Percentiles rank a stretch among this genome's conserved stretches.
Conservation (phyloP, 2,113 vertebrate genomes). For the Anseranas semipalmata region DNA sequence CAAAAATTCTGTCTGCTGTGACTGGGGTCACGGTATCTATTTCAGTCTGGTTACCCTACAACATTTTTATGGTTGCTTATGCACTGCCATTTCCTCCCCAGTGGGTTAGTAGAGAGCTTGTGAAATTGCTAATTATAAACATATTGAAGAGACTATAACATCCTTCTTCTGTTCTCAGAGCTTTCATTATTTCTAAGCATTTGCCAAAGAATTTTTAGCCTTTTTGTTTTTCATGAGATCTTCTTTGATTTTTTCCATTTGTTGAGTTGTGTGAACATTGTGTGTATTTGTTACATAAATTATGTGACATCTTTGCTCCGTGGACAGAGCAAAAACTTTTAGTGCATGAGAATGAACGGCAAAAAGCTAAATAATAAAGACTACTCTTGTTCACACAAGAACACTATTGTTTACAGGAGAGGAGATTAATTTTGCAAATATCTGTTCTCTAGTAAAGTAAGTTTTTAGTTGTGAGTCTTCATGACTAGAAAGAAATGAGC, state of each 20-base stretch:
- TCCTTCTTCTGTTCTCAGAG: neutral
- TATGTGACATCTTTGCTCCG: neutral
- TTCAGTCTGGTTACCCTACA: neutral
- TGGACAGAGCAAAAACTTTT: neutral
- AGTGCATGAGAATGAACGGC: neutral
- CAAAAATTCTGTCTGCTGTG: neutral
- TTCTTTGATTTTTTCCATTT: conserved; percentile 28
- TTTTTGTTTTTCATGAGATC: neutral
- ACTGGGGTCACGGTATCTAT: neutral
- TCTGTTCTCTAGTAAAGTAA: neutral
- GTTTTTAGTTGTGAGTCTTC: neutral
- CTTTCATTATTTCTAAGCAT: neutral
- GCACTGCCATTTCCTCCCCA: neutral
- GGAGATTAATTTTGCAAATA: conserved; percentile 17
- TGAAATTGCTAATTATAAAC: conserved; percentile 30
- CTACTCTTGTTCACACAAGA: neutral
- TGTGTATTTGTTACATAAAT: neutral
- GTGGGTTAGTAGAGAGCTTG: neutral
- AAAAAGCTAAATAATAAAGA: conserved; percentile 24
- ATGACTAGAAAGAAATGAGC: neutral
- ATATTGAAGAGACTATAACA: neutral
- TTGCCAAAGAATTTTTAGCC: neutral
- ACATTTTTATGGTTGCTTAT: conserved; percentile 13
- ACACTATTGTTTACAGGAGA: conserved; percentile 13
- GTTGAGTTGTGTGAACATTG: neutral